Evolutionary conservation across 2,888 invertebrate species (phyloP), one percentile per base, ranked within the genome.

Genomic region (Cheilosia vulpina): DNA sequence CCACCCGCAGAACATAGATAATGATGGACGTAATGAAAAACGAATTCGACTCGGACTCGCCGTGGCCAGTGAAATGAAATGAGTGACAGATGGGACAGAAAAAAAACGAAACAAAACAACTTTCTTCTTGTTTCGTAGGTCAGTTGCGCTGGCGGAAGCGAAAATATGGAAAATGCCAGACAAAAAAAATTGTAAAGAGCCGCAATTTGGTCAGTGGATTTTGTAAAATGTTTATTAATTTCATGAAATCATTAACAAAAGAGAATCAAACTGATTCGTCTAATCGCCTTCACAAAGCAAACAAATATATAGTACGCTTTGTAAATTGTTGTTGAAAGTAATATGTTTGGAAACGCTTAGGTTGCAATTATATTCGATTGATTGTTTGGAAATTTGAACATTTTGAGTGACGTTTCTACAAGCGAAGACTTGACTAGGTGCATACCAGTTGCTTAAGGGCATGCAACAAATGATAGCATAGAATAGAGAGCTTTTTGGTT

Each of bases 71-170:
- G 31, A 50, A 24, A 43, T 11, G 31, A 27, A 47, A 27, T 17
- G 34, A 55, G 9, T 27, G n/a, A 34, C 71, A 31, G 38, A 31
- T 13, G 13, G 13, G 38, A 21, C 4, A 41, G n/a, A 31, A 34
- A n/a, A 13, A 57, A 50, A 57, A 63, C 13, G 41, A 19, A 31
- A 47, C 15, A 57, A 57, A 57, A 52, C 55, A 75, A 76, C 76
- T 76, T 81, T 81, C 81, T 76, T 81, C 75, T 71, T 79, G 53
- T 38, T 17, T 68, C 75, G 75, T 81, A 81, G 69, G 75, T 85
- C 85, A 72, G 62, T 66, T 81, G 55, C 38, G 38, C 13, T 38
- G 4, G 38, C 79, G 72, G 80, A 85, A 76, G 71, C 62, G 27
- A 50, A 57, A 43, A 68, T 24, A 24, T 24, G 19, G 19, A 50